Base-by-base conservation (phyloP, 1,140 invertebrate species). In the Solenopsis invicta region DNA sequence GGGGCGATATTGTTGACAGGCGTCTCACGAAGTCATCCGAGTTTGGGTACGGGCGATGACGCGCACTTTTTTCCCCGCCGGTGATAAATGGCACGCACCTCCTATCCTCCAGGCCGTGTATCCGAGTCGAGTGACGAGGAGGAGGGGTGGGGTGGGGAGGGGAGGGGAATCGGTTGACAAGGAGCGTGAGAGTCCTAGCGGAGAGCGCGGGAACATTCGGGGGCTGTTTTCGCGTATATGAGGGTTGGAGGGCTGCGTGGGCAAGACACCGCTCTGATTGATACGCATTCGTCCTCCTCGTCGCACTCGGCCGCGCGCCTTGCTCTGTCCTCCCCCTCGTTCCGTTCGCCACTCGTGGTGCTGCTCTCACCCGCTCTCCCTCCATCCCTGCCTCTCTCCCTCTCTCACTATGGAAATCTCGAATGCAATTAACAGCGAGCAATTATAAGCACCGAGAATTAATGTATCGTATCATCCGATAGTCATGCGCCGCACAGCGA, bases 51-150 rank as follows among this genome's bases (percentile, higher is more conserved):
- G 91, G 86, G 80, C 87, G 91, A 94, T 94, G 94, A 94, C 93
- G 86, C 80, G 93, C 90, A 92, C 90, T 29, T 93, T 94, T 94
- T 94, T 93, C 90, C 93, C 92, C 91, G 48, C 87, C 87, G 64
- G 91, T 94, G 94, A 94, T 94, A 94, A 94, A 94, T 94, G 94
- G 92, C 89, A 88, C 88, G 88, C 89, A 88, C 90, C 87, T 90
- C 84, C 84, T 52, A 56, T 84, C 76, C 86, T 86, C 66, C 71
- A 29, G 10, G 56, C 72, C 54, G 87, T 37, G 71, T 74, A 85
- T 86, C 77, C 87, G 67, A 80, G 8, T 81, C 85, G 75, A 54
- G 77, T 69, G 72, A 61, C 13, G 45, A 66, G 24, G 41, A 16
- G 29, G 52, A 41, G 66, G 45, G 69, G n/a, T n/a, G n/a, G n/a